Conservation (phyloP, 2,888 invertebrate genomes). For the Lacanobia wlatinum region DNA sequence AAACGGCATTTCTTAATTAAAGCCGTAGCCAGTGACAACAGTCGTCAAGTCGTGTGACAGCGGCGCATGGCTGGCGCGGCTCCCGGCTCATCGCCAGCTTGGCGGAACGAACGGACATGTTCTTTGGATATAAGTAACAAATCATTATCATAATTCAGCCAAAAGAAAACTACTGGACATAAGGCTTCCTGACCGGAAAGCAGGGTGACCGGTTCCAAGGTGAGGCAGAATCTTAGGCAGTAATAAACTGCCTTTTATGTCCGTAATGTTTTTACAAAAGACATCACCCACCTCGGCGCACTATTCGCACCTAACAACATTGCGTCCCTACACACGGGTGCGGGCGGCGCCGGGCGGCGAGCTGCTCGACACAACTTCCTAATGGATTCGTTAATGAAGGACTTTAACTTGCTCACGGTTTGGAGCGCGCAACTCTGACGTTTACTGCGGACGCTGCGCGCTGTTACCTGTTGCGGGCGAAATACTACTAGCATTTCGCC, state of each 20-base stretch:
- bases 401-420: background rate
- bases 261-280: background rate
- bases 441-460: background rate
- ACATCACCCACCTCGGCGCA: too few species aligned
- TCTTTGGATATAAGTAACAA: background rate
- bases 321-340: too few species aligned
- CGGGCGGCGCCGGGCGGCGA: too few species aligned
- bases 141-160: background rate
- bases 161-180: background rate
- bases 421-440: too few species aligned
- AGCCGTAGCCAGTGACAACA: slow-evolving; percentile 12
- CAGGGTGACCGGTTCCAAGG: too few species aligned
- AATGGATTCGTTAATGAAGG: slow-evolving; percentile 17
- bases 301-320: background rate
- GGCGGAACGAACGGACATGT: background rate
- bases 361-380: slow-evolving; percentile 5
- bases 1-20: slow-evolving; percentile 44
- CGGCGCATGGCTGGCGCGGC: background rate
- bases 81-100: too few species aligned
- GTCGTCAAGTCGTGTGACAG: background rate
- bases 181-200: background rate
- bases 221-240: too few species aligned
- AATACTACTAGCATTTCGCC: too few species aligned
- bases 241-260: background rate
- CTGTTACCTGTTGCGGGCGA: too few species aligned